These are phyloP conservation scores for Hypomesus transpacificus DNA, from an alignment of 2,113 vertebrate species.

Conservation along the genomic window DNA sequence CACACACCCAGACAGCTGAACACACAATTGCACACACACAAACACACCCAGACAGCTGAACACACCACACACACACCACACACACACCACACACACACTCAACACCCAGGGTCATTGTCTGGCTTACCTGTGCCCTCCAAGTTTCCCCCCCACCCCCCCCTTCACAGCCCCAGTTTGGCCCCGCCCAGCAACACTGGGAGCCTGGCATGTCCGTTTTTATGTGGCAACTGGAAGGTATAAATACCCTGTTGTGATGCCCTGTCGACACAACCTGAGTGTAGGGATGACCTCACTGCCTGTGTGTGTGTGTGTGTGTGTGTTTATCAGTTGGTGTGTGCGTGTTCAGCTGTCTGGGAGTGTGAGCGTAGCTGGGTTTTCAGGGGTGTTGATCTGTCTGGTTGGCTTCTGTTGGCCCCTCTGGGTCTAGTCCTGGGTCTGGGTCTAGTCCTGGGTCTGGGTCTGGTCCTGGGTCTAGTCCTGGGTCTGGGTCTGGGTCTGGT, in stretches of 20 bases:
- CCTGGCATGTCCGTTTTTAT: conserved; percentile 7
- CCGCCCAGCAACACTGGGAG: conserved; percentile 5
- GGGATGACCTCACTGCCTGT: conserved; percentile 23
- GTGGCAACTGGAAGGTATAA: conserved; percentile 34
- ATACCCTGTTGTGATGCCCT: conserved; percentile 40
- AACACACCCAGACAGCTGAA: too few relatives aligned
- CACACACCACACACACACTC: too few relatives aligned
- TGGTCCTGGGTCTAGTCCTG: neutral
- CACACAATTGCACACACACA: too few relatives aligned
- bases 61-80: too few relatives aligned
- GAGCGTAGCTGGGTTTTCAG: neutral
- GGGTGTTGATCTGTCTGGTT: neutral
- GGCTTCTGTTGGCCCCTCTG: neutral
- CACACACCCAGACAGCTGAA: too few relatives aligned
- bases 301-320: neutral
- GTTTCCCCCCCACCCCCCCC: neutral
- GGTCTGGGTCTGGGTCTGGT: neutral
- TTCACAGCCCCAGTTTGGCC: neutral
- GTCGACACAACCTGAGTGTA: conserved; percentile 18
- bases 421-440: neutral
- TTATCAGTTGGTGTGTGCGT: too few relatives aligned
- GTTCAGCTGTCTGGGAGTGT: neutral
- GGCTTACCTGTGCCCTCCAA: neutral
- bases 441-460: too few relatives aligned
- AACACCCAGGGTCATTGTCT: too few relatives aligned